Evolutionary conservation across 2,888 invertebrate species (phyloP), one percentile per base, ranked within the genome.

Genomic region (Octodonta nipae): DNA sequence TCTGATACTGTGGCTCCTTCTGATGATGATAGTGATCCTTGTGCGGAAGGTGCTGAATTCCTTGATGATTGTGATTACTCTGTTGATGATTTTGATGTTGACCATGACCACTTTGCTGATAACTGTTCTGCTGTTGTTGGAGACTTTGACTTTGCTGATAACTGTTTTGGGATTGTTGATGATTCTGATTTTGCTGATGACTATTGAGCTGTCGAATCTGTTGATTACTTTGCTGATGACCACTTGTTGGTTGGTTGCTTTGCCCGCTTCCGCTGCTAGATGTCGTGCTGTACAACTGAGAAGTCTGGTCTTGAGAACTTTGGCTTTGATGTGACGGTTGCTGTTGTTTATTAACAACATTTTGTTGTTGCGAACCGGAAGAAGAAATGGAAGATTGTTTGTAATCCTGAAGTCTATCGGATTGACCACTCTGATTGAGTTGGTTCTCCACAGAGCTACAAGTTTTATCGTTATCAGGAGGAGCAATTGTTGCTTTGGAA

Each of bases 371-470:
- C n/a, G n/a, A n/a, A n/a, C n/a, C n/a, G 10, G 17, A 16, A 20
- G 14, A 30, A 15, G 42, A 29, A 37, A 24, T 41, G 16, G 32
- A 26, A 2, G 37, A 17, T 14, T 42, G 38, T 22, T 42, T 38
- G 34, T 41, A 44, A 32, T 46, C 45, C 29, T 43, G 45, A 22
- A 31, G 59, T 26, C 64, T 61, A 11, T 55, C 47, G 33, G 62
- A 54, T 39, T 65, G 63, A 5, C 62, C 63, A 24, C 63, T 50
- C 34, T 65, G 67, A n/a, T 62, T 44, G 25, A 62, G 60, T 15
- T 66, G 67, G 22, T 22, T 22, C 22, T 22, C 22, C 22, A n/a
- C 11, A 4, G 11, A 11, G 22, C 2, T 22, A n/a, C 10, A 4
- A 3, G 22, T 3, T 4, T 17, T 30, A 36, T 52, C 49, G 31